Evolutionary conservation across 2,113 vertebrate genomes (phyloP), one percentile per base, ranked within the genome.

Genomic region (Madoqua kirkii): DNA sequence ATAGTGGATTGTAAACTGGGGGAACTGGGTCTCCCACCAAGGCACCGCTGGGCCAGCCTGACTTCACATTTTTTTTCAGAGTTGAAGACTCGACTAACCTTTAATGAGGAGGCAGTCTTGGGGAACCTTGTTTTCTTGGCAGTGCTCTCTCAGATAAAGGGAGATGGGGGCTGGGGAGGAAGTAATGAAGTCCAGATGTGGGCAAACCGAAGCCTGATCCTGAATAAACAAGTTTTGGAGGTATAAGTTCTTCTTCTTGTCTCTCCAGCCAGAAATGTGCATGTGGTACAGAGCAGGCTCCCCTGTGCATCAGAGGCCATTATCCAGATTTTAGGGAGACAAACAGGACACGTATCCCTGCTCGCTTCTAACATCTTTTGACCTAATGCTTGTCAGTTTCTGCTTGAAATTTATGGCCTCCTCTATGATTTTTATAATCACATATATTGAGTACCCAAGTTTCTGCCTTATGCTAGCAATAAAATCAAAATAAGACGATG

Each of bases 171-270:
- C 97, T 95, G 0, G 7, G 97, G 93, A 96, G 95, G 97, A 96
- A 94, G 84, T 99, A 99, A 99, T 97, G 97, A 97, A 98, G 98
- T 97, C 96, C 99, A 99, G 98, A 99, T 98, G 99, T 98, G 97
- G 98, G 96, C 7, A 2, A 97, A 94, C 97, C 95, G 82, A 96
- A 98, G 98, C 79, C 71, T 95, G 98, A 98, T 91, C 97, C 93
- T 98, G 96, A 91, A 97, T 92, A 98, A 98, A 97, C 96, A 98
- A 97, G 31, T 91, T 95, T 89, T 95, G 85, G 96, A 98, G 98
- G 95, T 92, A 98, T 92, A 88, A 92, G 86, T 96, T 98, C 98
- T 96, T 98, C 98, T 97, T 98, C 96, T 98, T 92, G 89, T 64
- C 78, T 94, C 97, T 98, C 94, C 97, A 97, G 95, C 0, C 0